Evolutionary conservation across 2,113 vertebrate species (phyloP).

Genomic region (Prinia subflava): DNA sequence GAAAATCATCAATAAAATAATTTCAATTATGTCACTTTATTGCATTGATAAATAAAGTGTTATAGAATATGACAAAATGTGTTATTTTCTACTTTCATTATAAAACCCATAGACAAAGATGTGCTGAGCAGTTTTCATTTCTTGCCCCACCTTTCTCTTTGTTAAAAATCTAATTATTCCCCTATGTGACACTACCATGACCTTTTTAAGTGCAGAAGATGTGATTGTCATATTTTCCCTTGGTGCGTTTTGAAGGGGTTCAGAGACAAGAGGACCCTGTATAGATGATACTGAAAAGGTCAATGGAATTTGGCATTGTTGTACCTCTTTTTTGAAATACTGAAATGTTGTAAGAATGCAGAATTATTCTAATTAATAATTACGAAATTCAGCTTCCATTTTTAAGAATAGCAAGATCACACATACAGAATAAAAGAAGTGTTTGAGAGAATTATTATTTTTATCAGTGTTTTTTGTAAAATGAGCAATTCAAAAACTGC

Average conservation of each 20-base stretch:
- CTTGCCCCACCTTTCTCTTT: not conserved
- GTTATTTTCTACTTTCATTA: not conserved
- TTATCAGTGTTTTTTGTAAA: not conserved
- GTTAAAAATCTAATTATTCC: slow-evolving; percentile 6
- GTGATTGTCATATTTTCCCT: slow-evolving; percentile 24
- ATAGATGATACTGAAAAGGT: slow-evolving; percentile 65
- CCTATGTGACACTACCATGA: slow-evolving; percentile 22
- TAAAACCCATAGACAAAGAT: not conserved
- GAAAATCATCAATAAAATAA: not conserved
- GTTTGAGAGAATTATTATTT: not conserved
- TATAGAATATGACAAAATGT: not conserved
- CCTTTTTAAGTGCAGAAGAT: slow-evolving; percentile 69
- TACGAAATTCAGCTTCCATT: slow-evolving; percentile 23
- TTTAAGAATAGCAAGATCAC: not conserved
- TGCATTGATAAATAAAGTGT: not conserved
- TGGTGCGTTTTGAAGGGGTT: not conserved
- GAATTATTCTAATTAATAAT: slow-evolving; percentile 56
- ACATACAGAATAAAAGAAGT: not conserved
- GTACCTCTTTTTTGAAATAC: slow-evolving; percentile 41
- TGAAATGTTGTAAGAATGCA: slow-evolving; percentile 13
- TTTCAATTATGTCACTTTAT: not conserved
- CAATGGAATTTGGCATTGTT: slow-evolving; percentile 62
- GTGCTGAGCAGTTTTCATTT: not conserved
- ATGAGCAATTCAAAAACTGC: not conserved
- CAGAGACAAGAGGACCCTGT: slow-evolving; percentile 44